These are phyloP conservation scores for Sarcophaga subvicina DNA, from an alignment of 2,888 invertebrate genomes.

Conservation along the genomic window DNA sequence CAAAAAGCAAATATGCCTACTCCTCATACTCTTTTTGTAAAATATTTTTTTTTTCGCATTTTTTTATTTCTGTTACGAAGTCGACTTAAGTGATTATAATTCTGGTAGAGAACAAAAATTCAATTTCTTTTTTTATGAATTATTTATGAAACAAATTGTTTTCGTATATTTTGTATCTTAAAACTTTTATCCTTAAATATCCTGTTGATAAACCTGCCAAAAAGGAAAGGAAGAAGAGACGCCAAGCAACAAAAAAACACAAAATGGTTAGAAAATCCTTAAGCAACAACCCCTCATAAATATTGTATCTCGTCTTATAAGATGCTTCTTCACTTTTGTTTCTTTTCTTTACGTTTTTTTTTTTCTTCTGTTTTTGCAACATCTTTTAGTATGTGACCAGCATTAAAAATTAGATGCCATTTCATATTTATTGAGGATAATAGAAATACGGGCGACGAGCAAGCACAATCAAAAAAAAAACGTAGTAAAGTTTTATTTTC, in stretches of 20 bases:
- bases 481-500: neutral
- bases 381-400: constrained; percentile 61
- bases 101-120: constrained; percentile 48
- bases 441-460: neutral
- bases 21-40: neutral
- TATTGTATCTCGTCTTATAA: constrained; percentile 59
- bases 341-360: neutral
- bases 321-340: constrained; percentile 39
- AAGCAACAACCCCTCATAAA: constrained; percentile 68
- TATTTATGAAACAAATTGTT: constrained; percentile 69
- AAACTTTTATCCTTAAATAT: constrained; percentile 73
- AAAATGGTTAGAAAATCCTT: constrained; percentile 27
- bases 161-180: constrained; percentile 58
- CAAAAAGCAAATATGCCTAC: neutral
- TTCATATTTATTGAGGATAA: neutral
- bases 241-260: constrained; percentile 16
- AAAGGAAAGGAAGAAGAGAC: neutral
- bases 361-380: constrained; percentile 39
- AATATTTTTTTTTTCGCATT: too few species aligned
- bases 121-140: constrained; percentile 68
- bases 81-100: constrained; percentile 31
- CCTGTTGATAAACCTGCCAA: constrained; percentile 59
- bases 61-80: neutral
- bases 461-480: too few species aligned
- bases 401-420: constrained; percentile 40